These are phyloP conservation scores for Tenodera sinensis DNA, from an alignment of 2,888 invertebrate genomes.

Conservation along the genomic window DNA sequence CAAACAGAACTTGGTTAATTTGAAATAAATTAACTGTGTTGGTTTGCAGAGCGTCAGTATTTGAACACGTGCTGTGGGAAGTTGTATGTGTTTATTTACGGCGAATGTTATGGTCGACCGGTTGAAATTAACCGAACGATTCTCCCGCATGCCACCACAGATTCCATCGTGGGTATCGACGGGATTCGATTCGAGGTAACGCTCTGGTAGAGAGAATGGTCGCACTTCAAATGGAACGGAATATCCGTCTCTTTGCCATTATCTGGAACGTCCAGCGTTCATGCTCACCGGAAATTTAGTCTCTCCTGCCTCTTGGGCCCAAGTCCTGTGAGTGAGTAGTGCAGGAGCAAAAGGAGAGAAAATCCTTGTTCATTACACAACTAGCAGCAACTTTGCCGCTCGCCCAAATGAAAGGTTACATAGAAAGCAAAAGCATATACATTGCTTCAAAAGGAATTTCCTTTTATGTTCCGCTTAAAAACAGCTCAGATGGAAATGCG, in stretches of 20 bases:
- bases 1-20: background rate
- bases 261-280: background rate
- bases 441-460: background rate
- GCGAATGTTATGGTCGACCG: background rate
- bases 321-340: background rate
- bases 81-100: background rate
- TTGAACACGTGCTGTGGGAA: background rate
- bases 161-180: background rate
- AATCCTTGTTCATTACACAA: background rate
- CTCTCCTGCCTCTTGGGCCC: background rate
- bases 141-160: background rate
- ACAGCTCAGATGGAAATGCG: too few species aligned
- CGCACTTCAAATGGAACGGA: background rate
- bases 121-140: background rate
- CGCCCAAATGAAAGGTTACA: background rate
- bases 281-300: background rate
- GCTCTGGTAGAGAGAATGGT: background rate
- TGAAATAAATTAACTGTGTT: background rate
- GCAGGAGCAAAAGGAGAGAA: background rate
- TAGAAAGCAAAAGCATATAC: background rate
- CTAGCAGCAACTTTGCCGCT: background rate
- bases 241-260: background rate
- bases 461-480: too few species aligned
- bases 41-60: background rate
- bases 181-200: background rate